A percentile compares a stretch with the other conserved stretches of the same genome.
Evolutionary conservation across 2,888 invertebrate genomes (phyloP).

Genomic region (Dolichopus griseipennis): DNA sequence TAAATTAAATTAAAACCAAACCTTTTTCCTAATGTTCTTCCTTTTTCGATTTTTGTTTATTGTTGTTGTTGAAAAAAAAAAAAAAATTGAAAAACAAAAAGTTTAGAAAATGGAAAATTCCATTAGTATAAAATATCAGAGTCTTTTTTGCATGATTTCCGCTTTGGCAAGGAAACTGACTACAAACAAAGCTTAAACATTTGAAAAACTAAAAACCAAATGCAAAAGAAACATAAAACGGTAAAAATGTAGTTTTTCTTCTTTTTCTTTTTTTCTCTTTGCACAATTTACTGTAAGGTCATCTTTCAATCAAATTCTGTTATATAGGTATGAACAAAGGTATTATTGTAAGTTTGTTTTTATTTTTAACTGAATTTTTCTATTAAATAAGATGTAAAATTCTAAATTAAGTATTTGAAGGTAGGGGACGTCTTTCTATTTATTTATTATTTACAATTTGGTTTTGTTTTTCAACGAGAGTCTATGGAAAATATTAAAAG

Average conservation of each 20-base stretch:
- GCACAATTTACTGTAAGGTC: not conserved
- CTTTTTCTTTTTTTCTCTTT: no score
- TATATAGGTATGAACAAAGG: no score
- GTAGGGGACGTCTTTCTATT: no score
- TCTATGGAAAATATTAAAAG: no score
- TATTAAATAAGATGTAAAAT: no score
- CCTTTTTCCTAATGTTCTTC: not conserved
- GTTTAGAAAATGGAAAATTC: not conserved
- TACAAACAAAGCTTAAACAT: no score
- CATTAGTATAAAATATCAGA: conserved; percentile 1
- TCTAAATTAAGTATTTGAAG: no score
- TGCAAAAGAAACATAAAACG: not conserved
- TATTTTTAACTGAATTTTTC: no score
- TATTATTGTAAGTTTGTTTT: no score
- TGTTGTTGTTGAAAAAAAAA: not conserved
- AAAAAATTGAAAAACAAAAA: not conserved
- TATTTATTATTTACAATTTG: no score
- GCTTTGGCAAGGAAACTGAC: not conserved
- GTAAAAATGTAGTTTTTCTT: not conserved
- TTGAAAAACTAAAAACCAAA: not conserved
- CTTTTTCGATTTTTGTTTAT: no score
- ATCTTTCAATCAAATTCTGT: conserved; percentile 3
- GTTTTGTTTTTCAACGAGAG: no score
- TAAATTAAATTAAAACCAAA: conserved; percentile 4
- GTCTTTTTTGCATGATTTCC: not conserved